These are phyloP conservation scores for Nerophis ophidion DNA, from an alignment of 2,113 vertebrate genomes.

Conservation along the genomic window DNA sequence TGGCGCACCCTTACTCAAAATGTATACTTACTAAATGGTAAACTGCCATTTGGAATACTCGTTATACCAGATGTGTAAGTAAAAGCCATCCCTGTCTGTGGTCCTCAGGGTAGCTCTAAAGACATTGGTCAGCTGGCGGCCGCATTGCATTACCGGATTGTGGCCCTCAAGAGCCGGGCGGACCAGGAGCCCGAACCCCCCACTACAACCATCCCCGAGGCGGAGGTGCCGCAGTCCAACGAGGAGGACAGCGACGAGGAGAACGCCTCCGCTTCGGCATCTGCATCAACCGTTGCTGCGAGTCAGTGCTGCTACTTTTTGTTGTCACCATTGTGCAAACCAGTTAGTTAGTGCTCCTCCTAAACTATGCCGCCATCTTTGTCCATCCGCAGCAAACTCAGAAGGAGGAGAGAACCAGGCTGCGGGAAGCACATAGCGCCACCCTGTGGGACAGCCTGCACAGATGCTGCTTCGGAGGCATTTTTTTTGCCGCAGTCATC, in stretches of 20 bases:
- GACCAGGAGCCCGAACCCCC: slow-evolving; percentile 87
- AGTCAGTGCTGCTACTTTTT: slow-evolving; percentile 43
- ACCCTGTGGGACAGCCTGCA: slow-evolving; percentile 62
- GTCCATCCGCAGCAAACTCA: slow-evolving; percentile 73
- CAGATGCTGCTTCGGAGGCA: slow-evolving; percentile 74
- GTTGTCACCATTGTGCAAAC: too few relatives aligned
- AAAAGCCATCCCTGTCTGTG: background rate
- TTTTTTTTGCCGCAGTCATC: slow-evolving; percentile 74
- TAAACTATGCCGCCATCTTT: background rate
- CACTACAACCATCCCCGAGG: slow-evolving; percentile 68
- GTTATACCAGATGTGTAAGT: background rate
- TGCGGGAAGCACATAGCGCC: slow-evolving; percentile 89
- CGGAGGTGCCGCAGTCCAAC: slow-evolving; percentile 81
- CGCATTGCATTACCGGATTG: slow-evolving; percentile 91
- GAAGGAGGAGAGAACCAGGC: slow-evolving; percentile 83
- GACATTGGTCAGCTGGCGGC: slow-evolving; percentile 92
- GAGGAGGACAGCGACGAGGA: slow-evolving; percentile 95
- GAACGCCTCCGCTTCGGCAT: slow-evolving; percentile 71
- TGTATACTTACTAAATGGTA: too few relatives aligned
- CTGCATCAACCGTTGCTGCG: slow-evolving; percentile 68
- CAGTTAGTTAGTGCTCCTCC: background rate
- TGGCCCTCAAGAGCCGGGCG: slow-evolving; percentile 84
- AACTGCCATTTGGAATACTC: too few relatives aligned
- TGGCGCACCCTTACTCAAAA: too few relatives aligned
- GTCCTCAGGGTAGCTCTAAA: slow-evolving; percentile 88